Conservation (phyloP, 2,113 vertebrate species). For the Sapajus apella region DNA sequence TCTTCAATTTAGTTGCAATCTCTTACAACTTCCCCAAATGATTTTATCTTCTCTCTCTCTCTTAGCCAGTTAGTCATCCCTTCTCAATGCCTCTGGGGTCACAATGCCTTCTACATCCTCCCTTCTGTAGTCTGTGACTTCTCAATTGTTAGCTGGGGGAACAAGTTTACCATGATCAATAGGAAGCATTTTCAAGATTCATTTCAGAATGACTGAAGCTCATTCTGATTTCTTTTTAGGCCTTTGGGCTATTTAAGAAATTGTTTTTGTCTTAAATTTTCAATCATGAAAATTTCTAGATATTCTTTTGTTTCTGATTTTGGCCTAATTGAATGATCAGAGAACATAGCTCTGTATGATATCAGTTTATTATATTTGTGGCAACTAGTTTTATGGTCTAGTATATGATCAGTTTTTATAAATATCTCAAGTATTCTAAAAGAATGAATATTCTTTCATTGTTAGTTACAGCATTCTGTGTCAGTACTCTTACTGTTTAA, state of each 20-base stretch:
- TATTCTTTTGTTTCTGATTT: constrained; percentile 17
- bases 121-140: background rate
- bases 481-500: background rate
- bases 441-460: background rate
- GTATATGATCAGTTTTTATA: background rate
- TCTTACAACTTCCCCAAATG: background rate
- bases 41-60: background rate
- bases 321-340: background rate
- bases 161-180: background rate
- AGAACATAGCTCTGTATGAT: background rate
- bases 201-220: background rate
- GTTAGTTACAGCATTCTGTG: background rate
- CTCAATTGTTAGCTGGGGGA: background rate
- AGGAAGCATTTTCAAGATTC: constrained; percentile 16
- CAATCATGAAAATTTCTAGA: background rate
- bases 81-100: background rate
- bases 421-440: background rate
- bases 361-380: background rate
- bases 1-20: background rate
- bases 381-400: background rate
- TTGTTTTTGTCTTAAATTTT: background rate
- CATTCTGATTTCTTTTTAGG: background rate
- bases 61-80: background rate
- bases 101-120: background rate
- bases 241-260: background rate